Conservation (phyloP, 2,797 vertebrate genomes). For the Neoniphon sammara region DNA sequence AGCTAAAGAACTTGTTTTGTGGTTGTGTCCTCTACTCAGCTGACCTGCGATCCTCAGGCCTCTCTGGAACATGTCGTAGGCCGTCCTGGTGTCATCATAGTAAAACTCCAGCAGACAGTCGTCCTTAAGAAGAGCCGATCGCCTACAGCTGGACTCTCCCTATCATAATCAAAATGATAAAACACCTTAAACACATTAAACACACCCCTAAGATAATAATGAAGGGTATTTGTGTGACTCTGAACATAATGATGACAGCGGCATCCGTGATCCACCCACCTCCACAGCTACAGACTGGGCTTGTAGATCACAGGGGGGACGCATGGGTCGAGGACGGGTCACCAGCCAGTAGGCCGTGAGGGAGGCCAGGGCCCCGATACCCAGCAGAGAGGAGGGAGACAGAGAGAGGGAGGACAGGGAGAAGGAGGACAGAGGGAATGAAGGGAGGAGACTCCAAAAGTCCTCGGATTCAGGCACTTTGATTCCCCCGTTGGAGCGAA, state of each 20-base stretch:
- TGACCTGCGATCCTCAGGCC: slow-evolving; percentile 82
- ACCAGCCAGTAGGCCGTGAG: slow-evolving; percentile 84
- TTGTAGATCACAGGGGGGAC: slow-evolving; percentile 81
- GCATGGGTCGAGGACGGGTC: slow-evolving; percentile 82
- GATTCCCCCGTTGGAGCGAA: slow-evolving; percentile 69
- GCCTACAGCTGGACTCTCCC: slow-evolving; percentile 81
- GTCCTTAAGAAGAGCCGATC: slow-evolving; percentile 83
- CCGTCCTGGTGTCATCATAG: slow-evolving; percentile 83
- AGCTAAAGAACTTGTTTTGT: background rate
- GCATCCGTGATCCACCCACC: slow-evolving; percentile 57
- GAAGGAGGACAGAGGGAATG: slow-evolving; percentile 69
- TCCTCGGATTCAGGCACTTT: slow-evolving; percentile 73
- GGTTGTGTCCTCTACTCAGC: background rate
- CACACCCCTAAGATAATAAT: background rate
- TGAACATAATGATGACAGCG: accelerated
- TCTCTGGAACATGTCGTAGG: slow-evolving; percentile 85
- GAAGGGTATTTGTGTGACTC: background rate
- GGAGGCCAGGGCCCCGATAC: slow-evolving; percentile 83
- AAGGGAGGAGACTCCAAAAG: slow-evolving; percentile 72
- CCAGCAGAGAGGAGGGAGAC: slow-evolving; percentile 80
- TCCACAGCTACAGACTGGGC: slow-evolving; percentile 82
- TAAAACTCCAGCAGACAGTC: slow-evolving; percentile 84
- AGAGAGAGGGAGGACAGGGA: slow-evolving; percentile 72
- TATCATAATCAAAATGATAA: slow-evolving; percentile 38
- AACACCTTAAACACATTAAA: background rate